phyloP scores from a whole-genome alignment of 2,888 invertebrate species.

The Drosophila maculinotata region DNA sequence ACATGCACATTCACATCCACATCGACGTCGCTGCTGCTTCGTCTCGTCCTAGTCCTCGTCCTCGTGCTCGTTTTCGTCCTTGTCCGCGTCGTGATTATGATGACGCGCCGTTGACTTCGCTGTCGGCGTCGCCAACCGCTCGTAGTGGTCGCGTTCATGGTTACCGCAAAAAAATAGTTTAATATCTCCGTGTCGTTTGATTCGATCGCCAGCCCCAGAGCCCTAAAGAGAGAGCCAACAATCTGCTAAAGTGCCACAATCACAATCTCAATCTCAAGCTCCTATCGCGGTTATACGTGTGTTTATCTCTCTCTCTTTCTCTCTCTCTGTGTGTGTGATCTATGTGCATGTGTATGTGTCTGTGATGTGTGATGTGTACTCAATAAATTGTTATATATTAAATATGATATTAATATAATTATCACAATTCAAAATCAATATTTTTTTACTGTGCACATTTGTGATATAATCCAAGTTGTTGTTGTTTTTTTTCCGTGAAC shows the following conservation, averaged over 20 bases:
- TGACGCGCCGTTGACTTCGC: constrained; percentile 63
- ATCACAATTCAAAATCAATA: constrained; percentile 19
- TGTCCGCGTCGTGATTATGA: constrained; percentile 67
- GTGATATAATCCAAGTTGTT: constrained; percentile 39
- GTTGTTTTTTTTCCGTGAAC: constrained; percentile 20
- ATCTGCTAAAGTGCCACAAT: constrained; percentile 14
- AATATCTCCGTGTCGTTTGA: constrained; percentile 85
- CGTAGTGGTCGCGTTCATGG: constrained; percentile 85
- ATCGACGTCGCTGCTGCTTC: constrained; percentile 49
- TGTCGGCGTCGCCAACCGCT: constrained; percentile 78
- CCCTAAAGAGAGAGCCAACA: constrained; percentile 15
- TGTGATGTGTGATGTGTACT: constrained; percentile 5
- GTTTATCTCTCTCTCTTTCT: constrained; percentile 3
- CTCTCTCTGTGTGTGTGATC: constrained; percentile 1
- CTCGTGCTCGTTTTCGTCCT: constrained; percentile 45
- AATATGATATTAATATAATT: constrained; percentile 19
- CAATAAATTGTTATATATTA: constrained; percentile 15
- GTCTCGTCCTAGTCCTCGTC: constrained; percentile 40
- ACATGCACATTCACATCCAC: constrained; percentile 17
- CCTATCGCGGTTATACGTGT: constrained; percentile 9
- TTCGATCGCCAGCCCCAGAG: constrained; percentile 81
- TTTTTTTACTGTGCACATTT: constrained; percentile 52
- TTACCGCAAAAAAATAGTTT: constrained; percentile 85
- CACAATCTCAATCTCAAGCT: constrained; percentile 3
- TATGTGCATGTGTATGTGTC: constrained; percentile 4